Conservation (phyloP, 2,113 vertebrate genomes). For the Dipodomys stephensi region DNA sequence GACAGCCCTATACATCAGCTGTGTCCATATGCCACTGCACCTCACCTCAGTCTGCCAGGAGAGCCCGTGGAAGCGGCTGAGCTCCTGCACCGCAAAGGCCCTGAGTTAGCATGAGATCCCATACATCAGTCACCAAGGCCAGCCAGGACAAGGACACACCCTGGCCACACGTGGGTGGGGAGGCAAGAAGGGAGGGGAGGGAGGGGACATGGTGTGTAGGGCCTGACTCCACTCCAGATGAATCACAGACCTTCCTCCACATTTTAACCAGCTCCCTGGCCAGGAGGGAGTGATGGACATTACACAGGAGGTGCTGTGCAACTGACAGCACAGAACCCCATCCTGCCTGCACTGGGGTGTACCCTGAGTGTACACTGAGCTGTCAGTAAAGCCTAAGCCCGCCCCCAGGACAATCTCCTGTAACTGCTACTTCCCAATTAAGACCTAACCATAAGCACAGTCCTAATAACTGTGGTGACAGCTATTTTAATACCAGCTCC, state of each 20-base stretch:
- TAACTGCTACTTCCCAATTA: too few relatives aligned
- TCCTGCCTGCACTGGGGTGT: too few relatives aligned
- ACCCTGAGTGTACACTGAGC: too few relatives aligned
- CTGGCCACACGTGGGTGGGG: neutral
- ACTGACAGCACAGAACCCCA: too few relatives aligned
- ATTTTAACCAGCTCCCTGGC: neutral
- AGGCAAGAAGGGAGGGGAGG: neutral
- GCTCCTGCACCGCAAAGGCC: rapidly evolving
- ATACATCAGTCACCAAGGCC: too few relatives aligned
- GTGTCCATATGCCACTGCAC: too few relatives aligned
- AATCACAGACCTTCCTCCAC: neutral
- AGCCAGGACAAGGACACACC: neutral
- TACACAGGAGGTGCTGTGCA: too few relatives aligned
- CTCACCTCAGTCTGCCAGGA: neutral
- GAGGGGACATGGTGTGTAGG: rapidly evolving
- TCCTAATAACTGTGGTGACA: neutral
- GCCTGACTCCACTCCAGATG: neutral
- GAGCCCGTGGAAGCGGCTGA: neutral
- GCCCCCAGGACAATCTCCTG: too few relatives aligned
- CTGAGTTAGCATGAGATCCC: rapidly evolving
- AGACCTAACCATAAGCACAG: too few relatives aligned
- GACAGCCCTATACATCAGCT: too few relatives aligned
- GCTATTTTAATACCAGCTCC: neutral
- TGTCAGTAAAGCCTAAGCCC: too few relatives aligned
- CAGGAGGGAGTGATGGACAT: too few relatives aligned